A percentile compares a stretch with the other conserved stretches of the same genome.
Evolutionary conservation across 1,140 invertebrate species (phyloP).

Genomic region (Aradophagus sp.): DNA sequence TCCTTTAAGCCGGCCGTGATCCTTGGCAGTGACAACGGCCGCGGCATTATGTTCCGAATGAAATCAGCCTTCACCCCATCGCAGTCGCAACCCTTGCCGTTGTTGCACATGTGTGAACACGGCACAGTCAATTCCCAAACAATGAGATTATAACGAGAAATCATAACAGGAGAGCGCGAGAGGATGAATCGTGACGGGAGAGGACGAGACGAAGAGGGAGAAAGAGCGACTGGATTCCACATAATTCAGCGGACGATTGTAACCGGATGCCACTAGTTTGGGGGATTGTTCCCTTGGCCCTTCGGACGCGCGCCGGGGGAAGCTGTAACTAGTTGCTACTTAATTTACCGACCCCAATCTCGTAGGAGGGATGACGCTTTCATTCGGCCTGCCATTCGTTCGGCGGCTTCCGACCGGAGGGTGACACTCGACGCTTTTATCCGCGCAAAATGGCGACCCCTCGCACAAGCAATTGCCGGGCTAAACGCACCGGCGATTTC

Average conservation of each 20-base stretch:
- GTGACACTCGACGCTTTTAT: conserved; percentile 51
- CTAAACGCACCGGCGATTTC: too few relatives aligned
- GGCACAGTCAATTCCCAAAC: conserved; percentile 70
- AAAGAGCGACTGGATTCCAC: conserved; percentile 60
- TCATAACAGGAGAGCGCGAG: conserved; percentile 54
- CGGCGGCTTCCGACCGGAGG: conserved; percentile 55
- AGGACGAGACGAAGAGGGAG: too few relatives aligned
- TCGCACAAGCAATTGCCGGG: too few relatives aligned
- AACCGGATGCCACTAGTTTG: conserved; percentile 67
- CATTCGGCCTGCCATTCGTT: conserved; percentile 54
- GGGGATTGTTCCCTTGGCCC: conserved; percentile 58
- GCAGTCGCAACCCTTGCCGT: conserved; percentile 56
- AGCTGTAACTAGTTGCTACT: conserved; percentile 71
- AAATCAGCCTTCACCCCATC: conserved; percentile 61
- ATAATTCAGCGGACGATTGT: conserved; percentile 67
- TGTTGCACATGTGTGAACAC: conserved; percentile 54
- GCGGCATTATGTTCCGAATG: too few relatives aligned
- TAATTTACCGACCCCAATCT: conserved; percentile 68
- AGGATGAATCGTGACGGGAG: conserved; percentile 56
- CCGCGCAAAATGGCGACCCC: conserved; percentile 45
- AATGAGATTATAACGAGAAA: conserved; percentile 63
- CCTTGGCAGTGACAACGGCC: conserved; percentile 22
- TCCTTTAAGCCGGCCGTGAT: conserved; percentile 55
- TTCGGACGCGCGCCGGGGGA: conserved; percentile 48
- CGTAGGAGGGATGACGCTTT: conserved; percentile 54